A percentile compares a stretch with the other conserved stretches of the same genome.
phyloP scores from a whole-genome alignment of 2,888 invertebrate species.

The Ernsta delagoae region DNA sequence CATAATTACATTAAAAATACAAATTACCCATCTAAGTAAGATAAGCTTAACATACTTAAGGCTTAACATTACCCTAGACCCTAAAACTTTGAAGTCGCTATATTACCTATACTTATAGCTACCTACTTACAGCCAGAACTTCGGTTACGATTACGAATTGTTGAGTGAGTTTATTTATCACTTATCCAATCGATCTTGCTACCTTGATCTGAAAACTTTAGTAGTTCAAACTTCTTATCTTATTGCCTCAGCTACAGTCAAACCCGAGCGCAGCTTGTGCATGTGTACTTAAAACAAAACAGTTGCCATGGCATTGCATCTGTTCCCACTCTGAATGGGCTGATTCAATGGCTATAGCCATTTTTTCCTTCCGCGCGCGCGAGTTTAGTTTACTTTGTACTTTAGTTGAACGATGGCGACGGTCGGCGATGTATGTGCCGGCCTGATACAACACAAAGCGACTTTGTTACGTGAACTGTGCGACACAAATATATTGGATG shows the following conservation, averaged over 20 bases:
- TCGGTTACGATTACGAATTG: too few species aligned
- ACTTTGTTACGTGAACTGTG: slow-evolving; percentile 86
- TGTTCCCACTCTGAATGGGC: slow-evolving; percentile 51
- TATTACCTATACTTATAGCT: too few species aligned
- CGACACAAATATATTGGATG: slow-evolving; percentile 86
- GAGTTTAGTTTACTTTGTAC: slow-evolving; percentile 7
- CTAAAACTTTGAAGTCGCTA: too few species aligned
- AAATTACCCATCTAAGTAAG: too few species aligned
- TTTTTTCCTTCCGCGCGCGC: slow-evolving; percentile 45
- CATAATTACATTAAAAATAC: too few species aligned
- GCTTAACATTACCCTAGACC: too few species aligned
- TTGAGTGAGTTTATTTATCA: too few species aligned
- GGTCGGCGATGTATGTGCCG: slow-evolving; percentile 84
- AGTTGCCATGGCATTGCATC: slow-evolving; percentile 47
- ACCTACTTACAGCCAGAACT: too few species aligned
- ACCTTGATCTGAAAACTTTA: too few species aligned
- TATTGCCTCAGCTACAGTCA: not conserved
- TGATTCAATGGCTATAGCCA: slow-evolving; percentile 47
- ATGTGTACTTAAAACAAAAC: slow-evolving; percentile 31
- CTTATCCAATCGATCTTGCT: too few species aligned
- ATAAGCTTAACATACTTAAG: too few species aligned
- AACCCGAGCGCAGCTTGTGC: slow-evolving; percentile 2
- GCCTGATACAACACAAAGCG: slow-evolving; percentile 86
- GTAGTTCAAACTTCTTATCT: too few species aligned
- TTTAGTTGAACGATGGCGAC: slow-evolving; percentile 80